phyloP scores from a whole-genome alignment of 2,888 invertebrate genomes.

The Tetranychus truncatus region DNA sequence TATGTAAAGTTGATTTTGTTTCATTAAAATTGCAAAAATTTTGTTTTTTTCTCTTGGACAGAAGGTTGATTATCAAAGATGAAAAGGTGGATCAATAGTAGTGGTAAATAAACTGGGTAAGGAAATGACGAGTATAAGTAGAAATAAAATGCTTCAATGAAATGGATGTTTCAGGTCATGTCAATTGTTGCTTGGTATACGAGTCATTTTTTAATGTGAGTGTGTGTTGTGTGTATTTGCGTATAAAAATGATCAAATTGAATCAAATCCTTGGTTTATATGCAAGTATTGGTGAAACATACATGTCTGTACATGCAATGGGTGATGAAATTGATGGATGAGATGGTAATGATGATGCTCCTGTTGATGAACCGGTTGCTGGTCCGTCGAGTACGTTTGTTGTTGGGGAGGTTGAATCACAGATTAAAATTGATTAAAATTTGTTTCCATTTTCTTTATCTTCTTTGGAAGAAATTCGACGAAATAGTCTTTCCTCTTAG shows the following conservation, averaged over 20 bases:
- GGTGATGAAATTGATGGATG: not conserved
- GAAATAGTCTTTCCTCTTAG: constrained; percentile 36
- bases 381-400: not conserved
- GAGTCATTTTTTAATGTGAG: not conserved
- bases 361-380: not conserved
- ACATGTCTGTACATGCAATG: not conserved
- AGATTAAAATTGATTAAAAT: not conserved
- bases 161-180: not conserved
- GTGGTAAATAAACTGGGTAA: not conserved
- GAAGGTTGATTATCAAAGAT: not conserved
- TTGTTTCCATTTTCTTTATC: constrained; percentile 38
- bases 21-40: not conserved
- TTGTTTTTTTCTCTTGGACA: not conserved
- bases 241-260: not conserved
- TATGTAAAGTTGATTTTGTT: not conserved
- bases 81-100: not conserved
- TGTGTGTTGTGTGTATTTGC: not conserved
- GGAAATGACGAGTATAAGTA: not conserved
- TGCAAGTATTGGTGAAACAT: not conserved
- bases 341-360: not conserved
- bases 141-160: not conserved
- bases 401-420: not conserved
- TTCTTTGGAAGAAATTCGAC: constrained; percentile 37
- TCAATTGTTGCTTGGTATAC: not conserved
- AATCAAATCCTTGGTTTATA: not conserved